Conservation (phyloP, 1,140 invertebrate species). For the Mamestra configurata region DNA sequence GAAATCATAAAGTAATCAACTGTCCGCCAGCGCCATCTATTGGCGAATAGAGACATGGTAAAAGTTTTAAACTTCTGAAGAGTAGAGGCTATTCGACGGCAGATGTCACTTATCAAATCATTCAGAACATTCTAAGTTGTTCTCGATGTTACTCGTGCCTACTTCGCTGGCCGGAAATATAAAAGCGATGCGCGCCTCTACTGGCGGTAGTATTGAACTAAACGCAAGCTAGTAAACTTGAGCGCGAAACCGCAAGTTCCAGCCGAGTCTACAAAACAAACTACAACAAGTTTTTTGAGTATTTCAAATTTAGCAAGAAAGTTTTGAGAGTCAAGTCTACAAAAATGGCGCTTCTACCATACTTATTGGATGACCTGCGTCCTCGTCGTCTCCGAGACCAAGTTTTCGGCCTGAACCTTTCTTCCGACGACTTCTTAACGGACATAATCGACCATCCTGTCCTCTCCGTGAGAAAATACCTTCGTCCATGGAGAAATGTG, state of each 20-base stretch:
- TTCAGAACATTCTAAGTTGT: constrained; percentile 61
- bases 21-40: constrained; percentile 3
- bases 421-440: constrained; percentile 70
- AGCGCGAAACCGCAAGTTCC: not conserved
- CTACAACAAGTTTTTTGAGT: not conserved
- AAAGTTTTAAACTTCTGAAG: not conserved
- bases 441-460: constrained; percentile 73
- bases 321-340: not conserved
- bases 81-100: constrained; percentile 27
- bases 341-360: constrained; percentile 77
- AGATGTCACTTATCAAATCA: constrained; percentile 57
- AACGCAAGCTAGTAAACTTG: constrained; percentile 40
- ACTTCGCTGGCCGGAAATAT: constrained; percentile 54
- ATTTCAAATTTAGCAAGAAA: constrained; percentile 1
- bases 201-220: constrained; percentile 57
- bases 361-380: constrained; percentile 73
- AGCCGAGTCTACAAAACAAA: not conserved
- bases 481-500: constrained; percentile 75
- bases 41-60: not conserved
- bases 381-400: constrained; percentile 70
- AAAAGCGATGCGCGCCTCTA: constrained; percentile 62
- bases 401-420: constrained; percentile 72
- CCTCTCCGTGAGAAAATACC: constrained; percentile 60
- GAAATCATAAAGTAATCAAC: not conserved
- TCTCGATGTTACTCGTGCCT: constrained; percentile 56